phyloP scores from a whole-genome alignment of 1,140 invertebrate species.

The Polyergus mexicanus region DNA sequence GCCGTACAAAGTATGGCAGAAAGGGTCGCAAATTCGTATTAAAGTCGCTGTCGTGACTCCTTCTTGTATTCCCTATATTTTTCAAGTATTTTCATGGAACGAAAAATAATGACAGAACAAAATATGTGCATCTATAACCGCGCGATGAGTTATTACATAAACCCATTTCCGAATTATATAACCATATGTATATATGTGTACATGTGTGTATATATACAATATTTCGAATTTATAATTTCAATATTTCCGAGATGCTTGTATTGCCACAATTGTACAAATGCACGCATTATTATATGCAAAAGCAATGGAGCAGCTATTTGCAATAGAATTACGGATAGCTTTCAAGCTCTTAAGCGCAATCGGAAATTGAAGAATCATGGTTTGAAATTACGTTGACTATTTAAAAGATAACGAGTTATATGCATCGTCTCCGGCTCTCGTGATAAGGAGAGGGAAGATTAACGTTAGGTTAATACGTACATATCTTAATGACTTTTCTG shows the following conservation, averaged over 20 bases:
- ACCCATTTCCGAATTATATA: slow-evolving; percentile 32
- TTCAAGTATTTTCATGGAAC: neutral
- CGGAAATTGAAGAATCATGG: slow-evolving; percentile 51
- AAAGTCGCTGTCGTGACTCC: slow-evolving; percentile 57
- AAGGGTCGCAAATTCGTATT: slow-evolving; percentile 61
- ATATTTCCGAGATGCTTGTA: neutral
- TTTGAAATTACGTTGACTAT: slow-evolving; percentile 41
- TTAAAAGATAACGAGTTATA: slow-evolving; percentile 40
- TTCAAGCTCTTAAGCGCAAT: neutral
- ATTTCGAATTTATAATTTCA: neutral
- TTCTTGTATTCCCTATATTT: slow-evolving; percentile 15
- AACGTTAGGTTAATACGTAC: neutral
- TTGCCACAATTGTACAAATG: slow-evolving; percentile 27
- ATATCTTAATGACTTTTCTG: neutral
- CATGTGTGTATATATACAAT: neutral
- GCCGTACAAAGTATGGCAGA: slow-evolving; percentile 45
- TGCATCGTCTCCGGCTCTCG: slow-evolving; percentile 8
- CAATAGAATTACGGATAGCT: slow-evolving; percentile 21
- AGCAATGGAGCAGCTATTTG: neutral
- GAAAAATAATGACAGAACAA: slow-evolving; percentile 15
- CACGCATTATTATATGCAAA: slow-evolving; percentile 22
- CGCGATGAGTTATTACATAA: slow-evolving; percentile 14
- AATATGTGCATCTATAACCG: neutral
- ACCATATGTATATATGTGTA: neutral
- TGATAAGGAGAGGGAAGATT: slow-evolving; percentile 23